phyloP scores from a whole-genome alignment of 2,888 invertebrate species.

The Lepidonotus clava region DNA sequence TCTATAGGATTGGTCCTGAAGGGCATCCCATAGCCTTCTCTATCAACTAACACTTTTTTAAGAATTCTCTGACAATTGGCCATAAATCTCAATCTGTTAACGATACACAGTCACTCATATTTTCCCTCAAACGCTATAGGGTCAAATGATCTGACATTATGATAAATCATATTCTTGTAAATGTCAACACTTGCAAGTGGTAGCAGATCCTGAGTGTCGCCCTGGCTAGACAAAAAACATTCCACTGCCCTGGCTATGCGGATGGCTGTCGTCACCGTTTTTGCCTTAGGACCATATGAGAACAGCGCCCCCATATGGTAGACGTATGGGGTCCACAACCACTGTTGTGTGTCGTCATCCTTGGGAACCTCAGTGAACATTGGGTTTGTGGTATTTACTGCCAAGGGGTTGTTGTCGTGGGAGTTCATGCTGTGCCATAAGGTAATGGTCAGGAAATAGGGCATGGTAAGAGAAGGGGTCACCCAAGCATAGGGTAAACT shows the following conservation, averaged over 20 bases:
- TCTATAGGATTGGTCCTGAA: too few relatives aligned
- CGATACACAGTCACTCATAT: not conserved
- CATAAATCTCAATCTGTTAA: too few relatives aligned
- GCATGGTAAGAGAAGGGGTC: not conserved
- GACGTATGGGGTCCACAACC: not conserved
- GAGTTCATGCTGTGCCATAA: not conserved
- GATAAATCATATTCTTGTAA: conserved; percentile 1
- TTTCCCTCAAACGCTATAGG: not conserved
- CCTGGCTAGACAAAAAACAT: not conserved
- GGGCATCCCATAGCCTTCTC: too few relatives aligned
- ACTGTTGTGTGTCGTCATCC: conserved; percentile 12
- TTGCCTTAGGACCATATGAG: not conserved
- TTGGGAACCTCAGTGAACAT: not conserved
- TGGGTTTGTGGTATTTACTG: not conserved
- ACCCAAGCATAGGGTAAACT: too few relatives aligned
- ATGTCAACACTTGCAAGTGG: conserved; percentile 35
- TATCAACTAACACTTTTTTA: too few relatives aligned
- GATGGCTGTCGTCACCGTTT: conserved; percentile 22
- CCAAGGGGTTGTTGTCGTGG: not conserved
- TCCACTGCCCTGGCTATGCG: not conserved
- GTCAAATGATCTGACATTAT: conserved; percentile 12
- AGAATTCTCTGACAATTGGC: too few relatives aligned
- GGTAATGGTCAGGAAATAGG: conserved; percentile 12
- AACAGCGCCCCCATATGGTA: not conserved
- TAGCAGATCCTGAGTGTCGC: not conserved